Base-by-base conservation (phyloP, 2,113 vertebrate genomes). In the Jacana jacana region DNA sequence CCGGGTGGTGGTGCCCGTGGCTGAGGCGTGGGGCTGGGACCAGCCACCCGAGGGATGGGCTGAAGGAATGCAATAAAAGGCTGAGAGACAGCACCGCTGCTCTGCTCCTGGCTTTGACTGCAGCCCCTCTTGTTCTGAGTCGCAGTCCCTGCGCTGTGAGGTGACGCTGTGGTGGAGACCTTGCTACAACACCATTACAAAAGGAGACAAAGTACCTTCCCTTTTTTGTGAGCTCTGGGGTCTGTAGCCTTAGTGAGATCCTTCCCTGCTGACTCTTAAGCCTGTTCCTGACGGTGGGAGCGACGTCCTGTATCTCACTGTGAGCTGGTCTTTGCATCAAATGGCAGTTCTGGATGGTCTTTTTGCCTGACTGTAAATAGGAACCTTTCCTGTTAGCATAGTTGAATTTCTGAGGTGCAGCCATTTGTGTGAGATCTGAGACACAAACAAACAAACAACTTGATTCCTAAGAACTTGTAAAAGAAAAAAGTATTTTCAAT, bases 381-480 rank as follows among this genome's bases (percentile, higher is more conserved):
- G 80, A 97, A 97, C 97, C 96, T 98, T 97, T 97, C 97, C 95
- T 98, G 97, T 97, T 98, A 98, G 98, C 96, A 80, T 97, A 98
- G 97, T 70, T 76, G 95, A 96, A 93, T 31, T 95, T 98, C 97
- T 98, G 97, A 97, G 92, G 89, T 95, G 97, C 97, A 97, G 96
- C 97, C 76, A 64, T 97, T 96, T 96, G 95, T 98, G 97, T 98
- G 97, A 97, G 90, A 94, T 95, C 97, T 96, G 97, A 86, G 96
- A 94, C 94, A 97, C 8, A 46, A 46, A 46, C 24, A 54, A 54
- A 28, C 4, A 7, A 14, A 86, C 52, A 72, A 92, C 69, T 90
- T 96, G 95, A 94, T 96, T 95, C 96, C 93, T 95, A 96, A 94
- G 80, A 96, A 94, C 88, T 91, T 97, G 95, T 97, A 93, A 93